Percentiles rank a stretch among this genome's conserved stretches.
phyloP scores from a whole-genome alignment of 2,113 vertebrate species.

The Ploceus nigricollis region DNA sequence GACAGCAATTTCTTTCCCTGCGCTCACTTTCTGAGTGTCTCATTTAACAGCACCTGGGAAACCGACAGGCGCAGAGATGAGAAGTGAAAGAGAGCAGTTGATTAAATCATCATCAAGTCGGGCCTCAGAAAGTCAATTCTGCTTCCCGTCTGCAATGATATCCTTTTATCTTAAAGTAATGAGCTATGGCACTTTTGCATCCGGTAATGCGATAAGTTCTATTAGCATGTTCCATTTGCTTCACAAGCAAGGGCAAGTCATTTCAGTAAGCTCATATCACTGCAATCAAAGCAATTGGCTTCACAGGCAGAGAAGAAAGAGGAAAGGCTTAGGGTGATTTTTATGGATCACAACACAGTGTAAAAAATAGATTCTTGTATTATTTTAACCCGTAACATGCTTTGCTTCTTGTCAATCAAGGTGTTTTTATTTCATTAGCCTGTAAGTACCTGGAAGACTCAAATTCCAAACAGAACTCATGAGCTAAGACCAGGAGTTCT shows the following conservation, averaged over 20 bases:
- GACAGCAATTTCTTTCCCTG: conserved; percentile 92
- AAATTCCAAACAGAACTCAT: conserved; percentile 15
- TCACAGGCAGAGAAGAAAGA: conserved; percentile 83
- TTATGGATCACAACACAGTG: conserved; percentile 88
- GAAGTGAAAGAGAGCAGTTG: conserved; percentile 99
- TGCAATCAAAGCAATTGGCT: conserved; percentile 97
- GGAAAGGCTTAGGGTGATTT: conserved; percentile 80
- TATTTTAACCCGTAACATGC: conserved; percentile 82
- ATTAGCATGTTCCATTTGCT: conserved; percentile 99
- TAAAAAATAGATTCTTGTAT: conserved; percentile 81
- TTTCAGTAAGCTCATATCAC: conserved; percentile 91
- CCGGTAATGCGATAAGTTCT: conserved; percentile 98
- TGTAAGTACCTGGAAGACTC: conserved; percentile 17
- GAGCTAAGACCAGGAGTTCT: not conserved
- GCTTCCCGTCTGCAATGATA: conserved; percentile 99
- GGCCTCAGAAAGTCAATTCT: conserved; percentile 99
- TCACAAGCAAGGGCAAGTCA: conserved; percentile 97
- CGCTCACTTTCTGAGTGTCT: conserved; percentile 89
- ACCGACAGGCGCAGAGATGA: conserved; percentile 94
- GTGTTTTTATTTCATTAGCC: conserved; percentile 64
- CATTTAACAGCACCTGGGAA: conserved; percentile 96
- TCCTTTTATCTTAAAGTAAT: conserved; percentile 99
- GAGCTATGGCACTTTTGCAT: conserved; percentile 99
- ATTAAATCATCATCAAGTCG: conserved; percentile 99
- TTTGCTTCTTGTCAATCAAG: conserved; percentile 70